phyloP scores from a whole-genome alignment of 2,888 invertebrate genomes.

The Anarsia innoxiella region DNA sequence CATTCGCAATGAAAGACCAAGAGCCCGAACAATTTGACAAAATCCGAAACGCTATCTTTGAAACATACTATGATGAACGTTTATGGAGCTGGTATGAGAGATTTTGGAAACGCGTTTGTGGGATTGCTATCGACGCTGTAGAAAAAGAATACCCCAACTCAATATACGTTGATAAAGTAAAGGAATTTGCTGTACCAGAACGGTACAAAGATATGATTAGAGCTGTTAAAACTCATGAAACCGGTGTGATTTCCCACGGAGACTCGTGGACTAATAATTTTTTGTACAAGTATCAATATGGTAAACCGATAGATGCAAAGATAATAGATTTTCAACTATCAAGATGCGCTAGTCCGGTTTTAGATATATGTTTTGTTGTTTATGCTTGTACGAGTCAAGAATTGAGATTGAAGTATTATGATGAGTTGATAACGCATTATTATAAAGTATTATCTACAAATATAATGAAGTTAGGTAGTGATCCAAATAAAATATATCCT shows the following conservation, averaged over 20 bases:
- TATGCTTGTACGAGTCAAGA: slow-evolving; percentile 77
- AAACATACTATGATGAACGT: slow-evolving; percentile 75
- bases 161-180: slow-evolving; percentile 73
- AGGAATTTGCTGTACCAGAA: slow-evolving; percentile 68
- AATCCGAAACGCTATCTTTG: slow-evolving; percentile 54
- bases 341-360: slow-evolving; percentile 71
- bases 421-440: slow-evolving; percentile 76
- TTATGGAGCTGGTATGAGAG: slow-evolving; percentile 73
- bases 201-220: slow-evolving; percentile 64
- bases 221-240: slow-evolving; percentile 48
- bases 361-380: slow-evolving; percentile 73
- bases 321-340: slow-evolving; percentile 83
- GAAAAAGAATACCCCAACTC: slow-evolving; percentile 77
- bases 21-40: slow-evolving; percentile 62
- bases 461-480: slow-evolving; percentile 75
- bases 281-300: slow-evolving; percentile 59
- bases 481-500: slow-evolving; percentile 71
- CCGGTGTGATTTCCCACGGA: slow-evolving; percentile 80
- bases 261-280: slow-evolving; percentile 88
- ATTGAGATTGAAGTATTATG: slow-evolving; percentile 73
- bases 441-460: slow-evolving; percentile 70
- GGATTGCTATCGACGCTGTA: slow-evolving; percentile 77
- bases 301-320: slow-evolving; percentile 53
- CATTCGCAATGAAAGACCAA: slow-evolving; percentile 75
- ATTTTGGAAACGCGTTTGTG: slow-evolving; percentile 67